A percentile compares a stretch with the other conserved stretches of the same genome.
Evolutionary conservation across 1,140 invertebrate genomes (phyloP).

Genomic region (Vollenhovia emeryi): DNA sequence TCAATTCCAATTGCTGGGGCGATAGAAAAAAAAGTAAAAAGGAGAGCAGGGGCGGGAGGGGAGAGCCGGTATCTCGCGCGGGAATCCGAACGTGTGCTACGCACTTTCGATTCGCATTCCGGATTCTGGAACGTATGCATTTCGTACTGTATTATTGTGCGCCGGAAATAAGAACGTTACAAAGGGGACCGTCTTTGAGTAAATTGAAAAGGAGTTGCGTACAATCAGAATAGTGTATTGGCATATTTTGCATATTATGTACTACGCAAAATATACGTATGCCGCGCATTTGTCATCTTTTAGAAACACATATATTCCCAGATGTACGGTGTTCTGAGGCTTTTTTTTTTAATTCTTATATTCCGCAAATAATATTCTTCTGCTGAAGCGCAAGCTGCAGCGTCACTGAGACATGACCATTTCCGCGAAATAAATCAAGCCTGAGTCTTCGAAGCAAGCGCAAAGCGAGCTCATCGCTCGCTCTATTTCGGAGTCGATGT

Average conservation of each 20-base stretch:
- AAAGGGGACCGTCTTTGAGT: neutral
- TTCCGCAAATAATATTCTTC: slow-evolving; percentile 45
- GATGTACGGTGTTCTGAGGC: neutral
- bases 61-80: slow-evolving; percentile 9
- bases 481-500: slow-evolving; percentile 44
- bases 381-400: neutral
- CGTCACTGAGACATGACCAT: slow-evolving; percentile 43
- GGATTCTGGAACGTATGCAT: slow-evolving; percentile 7
- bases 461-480: slow-evolving; percentile 36
- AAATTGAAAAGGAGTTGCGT: neutral
- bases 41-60: neutral
- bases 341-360: slow-evolving; percentile 16
- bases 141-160: slow-evolving; percentile 3
- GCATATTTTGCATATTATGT: neutral
- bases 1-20: slow-evolving; percentile 67
- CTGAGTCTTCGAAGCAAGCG: slow-evolving; percentile 17
- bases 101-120: slow-evolving; percentile 28
- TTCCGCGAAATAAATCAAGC: slow-evolving; percentile 44
- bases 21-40: slow-evolving; percentile 65
- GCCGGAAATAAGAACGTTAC: neutral
- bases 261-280: neutral
- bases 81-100: slow-evolving; percentile 39
- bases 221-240: neutral
- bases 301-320: neutral
- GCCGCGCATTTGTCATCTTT: neutral